Percentiles rank a stretch among this genome's conserved stretches.
These are phyloP conservation scores for Triops longicaudatus DNA, from an alignment of 1,140 invertebrate genomes.

Conservation along the genomic window DNA sequence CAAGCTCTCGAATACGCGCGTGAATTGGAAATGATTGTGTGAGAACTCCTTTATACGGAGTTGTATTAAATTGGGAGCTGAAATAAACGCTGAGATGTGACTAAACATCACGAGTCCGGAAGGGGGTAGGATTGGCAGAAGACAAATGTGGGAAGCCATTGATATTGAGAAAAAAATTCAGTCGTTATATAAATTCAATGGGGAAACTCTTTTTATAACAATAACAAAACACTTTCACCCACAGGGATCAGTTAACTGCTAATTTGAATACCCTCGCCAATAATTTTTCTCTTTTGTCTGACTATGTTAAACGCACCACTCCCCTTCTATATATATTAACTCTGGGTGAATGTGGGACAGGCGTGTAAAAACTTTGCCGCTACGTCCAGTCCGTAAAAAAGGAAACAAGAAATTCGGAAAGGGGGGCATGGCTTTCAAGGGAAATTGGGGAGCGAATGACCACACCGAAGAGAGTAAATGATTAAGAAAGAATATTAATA, in stretches of 20 bases:
- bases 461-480: not conserved
- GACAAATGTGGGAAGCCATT: slow-evolving; percentile 7
- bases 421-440: not conserved
- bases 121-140: slow-evolving; percentile 1
- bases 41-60: slow-evolving; percentile 37
- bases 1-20: slow-evolving; percentile 94
- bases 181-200: not conserved
- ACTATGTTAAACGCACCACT: slow-evolving; percentile 15
- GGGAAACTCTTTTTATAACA: slow-evolving; percentile 6
- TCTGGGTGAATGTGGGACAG: not conserved
- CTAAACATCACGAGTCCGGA: slow-evolving; percentile 9
- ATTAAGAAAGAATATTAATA: not conserved
- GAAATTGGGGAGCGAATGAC: not conserved
- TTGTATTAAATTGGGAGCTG: slow-evolving; percentile 12
- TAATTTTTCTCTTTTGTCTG: not conserved
- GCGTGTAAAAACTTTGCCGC: not conserved
- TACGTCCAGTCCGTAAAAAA: not conserved
- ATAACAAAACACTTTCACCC: slow-evolving; percentile 5
- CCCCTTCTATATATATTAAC: slow-evolving; percentile 11
- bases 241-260: not conserved
- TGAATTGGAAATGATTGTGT: slow-evolving; percentile 99
- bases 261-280: slow-evolving; percentile 6
- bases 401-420: not conserved
- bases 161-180: not conserved
- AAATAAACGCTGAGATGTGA: slow-evolving; percentile 15